Evolutionary conservation across 1,140 invertebrate genomes (phyloP).

Genomic region (Atta texana): DNA sequence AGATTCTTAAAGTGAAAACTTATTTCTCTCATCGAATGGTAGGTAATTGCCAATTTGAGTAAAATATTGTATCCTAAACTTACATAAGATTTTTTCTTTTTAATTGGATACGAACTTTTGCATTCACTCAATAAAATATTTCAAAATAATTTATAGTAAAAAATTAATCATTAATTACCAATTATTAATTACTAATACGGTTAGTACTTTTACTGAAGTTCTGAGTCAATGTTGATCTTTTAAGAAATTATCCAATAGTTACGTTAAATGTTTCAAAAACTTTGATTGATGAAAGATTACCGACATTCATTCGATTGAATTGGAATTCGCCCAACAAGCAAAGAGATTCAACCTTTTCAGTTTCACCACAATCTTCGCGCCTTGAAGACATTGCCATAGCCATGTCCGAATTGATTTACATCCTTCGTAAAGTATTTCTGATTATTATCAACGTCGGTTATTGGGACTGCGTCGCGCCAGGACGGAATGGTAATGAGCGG

Average conservation of each 20-base stretch:
- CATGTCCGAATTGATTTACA: conserved; percentile 63
- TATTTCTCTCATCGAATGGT: too few species aligned
- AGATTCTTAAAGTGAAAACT: too few species aligned
- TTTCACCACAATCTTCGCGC: background rate
- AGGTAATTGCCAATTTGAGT: too few species aligned
- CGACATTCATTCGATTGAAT: background rate
- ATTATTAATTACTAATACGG: too few species aligned
- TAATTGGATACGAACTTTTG: too few species aligned
- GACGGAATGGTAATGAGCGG: conserved; percentile 72
- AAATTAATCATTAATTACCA: too few species aligned
- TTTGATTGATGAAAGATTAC: conserved; percentile 7
- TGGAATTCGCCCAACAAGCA: background rate
- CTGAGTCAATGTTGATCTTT: background rate
- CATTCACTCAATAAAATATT: background rate
- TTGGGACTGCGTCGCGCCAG: conserved; percentile 18
- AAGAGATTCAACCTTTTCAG: background rate
- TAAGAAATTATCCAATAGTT: background rate
- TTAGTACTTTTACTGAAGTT: background rate
- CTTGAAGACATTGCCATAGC: background rate
- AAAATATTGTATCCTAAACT: too few species aligned
- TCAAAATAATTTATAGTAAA: background rate
- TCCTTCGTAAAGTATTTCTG: conserved; percentile 60
- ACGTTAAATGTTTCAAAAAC: background rate
- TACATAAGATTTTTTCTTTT: too few species aligned
- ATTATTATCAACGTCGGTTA: conserved; percentile 70